These are phyloP conservation scores for Tiliqua scincoides DNA, from an alignment of 2,113 vertebrate genomes.

Conservation along the genomic window DNA sequence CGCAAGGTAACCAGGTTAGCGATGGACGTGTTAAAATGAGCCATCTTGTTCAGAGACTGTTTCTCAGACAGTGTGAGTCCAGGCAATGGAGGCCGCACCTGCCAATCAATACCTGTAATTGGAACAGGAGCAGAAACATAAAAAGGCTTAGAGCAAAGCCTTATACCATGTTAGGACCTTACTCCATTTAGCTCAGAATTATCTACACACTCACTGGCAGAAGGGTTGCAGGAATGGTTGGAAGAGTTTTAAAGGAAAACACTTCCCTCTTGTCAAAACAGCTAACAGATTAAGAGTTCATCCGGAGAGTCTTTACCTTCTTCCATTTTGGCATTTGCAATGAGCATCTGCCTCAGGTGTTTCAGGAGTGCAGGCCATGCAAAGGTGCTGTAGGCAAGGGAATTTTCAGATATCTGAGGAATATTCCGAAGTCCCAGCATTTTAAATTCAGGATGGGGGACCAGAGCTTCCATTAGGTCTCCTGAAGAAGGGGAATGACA, in stretches of 20 bases:
- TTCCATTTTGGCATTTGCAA: conserved; percentile 92
- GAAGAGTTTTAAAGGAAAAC: no score
- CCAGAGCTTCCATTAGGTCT: conserved; percentile 85
- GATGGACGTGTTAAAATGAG: conserved; percentile 87
- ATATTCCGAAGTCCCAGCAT: conserved; percentile 87
- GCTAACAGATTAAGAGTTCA: no score
- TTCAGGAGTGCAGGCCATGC: conserved; percentile 91
- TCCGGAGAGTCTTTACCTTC: conserved; percentile 79
- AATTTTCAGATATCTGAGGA: conserved; percentile 89
- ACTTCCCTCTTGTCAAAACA: no score
- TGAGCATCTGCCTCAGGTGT: conserved; percentile 94
- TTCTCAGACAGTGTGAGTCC: conserved; percentile 56
- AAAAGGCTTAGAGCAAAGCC: no score
- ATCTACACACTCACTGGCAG: no score
- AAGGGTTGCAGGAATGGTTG: no score
- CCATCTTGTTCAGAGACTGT: conserved; percentile 47
- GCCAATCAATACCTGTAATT: conserved; percentile 89
- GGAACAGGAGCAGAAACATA: background rate
- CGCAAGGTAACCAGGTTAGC: conserved; percentile 93
- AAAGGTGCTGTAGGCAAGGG: conserved; percentile 87
- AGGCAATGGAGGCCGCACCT: conserved; percentile 73
- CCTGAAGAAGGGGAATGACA: conserved; percentile 76
- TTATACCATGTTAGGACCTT: no score
- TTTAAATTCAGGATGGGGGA: conserved; percentile 93
- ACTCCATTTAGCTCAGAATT: no score